phyloP scores from a whole-genome alignment of 2,888 invertebrate genomes.

The Tuta absoluta region DNA sequence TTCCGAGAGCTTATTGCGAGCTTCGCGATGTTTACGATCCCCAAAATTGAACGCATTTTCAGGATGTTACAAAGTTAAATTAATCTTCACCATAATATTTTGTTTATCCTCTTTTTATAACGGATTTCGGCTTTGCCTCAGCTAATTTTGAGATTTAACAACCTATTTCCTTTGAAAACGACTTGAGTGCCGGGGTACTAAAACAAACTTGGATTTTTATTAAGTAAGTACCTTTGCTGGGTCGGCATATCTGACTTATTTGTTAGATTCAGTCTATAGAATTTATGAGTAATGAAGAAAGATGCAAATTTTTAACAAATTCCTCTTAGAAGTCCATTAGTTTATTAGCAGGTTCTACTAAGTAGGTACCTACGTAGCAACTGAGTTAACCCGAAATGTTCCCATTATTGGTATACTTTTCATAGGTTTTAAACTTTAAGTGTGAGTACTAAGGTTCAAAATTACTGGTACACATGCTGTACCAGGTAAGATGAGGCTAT shows the following conservation, averaged over 20 bases:
- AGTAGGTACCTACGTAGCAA: no score
- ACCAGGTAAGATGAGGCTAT: no score
- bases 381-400: no score
- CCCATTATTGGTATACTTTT: no score
- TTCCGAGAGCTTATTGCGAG: constrained; percentile 15
- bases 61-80: constrained; percentile 20
- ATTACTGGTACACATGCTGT: no score
- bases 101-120: constrained; percentile 10
- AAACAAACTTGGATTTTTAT: not conserved
- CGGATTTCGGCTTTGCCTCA: not conserved
- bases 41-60: constrained; percentile 22
- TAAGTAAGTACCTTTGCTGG: not conserved
- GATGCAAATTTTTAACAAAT: not conserved
- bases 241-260: not conserved
- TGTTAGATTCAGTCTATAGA: not conserved
- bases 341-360: not conserved
- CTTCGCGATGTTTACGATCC: constrained; percentile 19
- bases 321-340: not conserved
- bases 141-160: constrained; percentile 1
- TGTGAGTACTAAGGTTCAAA: no score
- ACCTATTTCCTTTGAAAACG: not conserved
- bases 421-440: no score
- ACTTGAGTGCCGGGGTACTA: not conserved
- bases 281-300: not conserved
- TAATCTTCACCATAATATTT: constrained; percentile 20